phyloP scores from a whole-genome alignment of 30 jellyfish, hydroid and myxozoan species.

The Aurelia aurita complex sp. Pacific region DNA sequence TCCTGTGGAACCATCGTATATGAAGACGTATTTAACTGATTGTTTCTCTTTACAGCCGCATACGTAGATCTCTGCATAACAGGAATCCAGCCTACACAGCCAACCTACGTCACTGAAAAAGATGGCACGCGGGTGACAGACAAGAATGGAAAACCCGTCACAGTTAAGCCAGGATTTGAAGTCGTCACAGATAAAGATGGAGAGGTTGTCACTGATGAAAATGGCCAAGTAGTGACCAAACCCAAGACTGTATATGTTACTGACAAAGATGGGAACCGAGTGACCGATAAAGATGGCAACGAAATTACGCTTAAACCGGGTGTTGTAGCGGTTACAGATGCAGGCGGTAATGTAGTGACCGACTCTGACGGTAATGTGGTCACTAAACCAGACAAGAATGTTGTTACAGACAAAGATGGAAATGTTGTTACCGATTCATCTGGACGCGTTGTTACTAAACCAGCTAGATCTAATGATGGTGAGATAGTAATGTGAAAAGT shows the following conservation, averaged over 20 bases:
- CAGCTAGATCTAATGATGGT: constrained; percentile 13
- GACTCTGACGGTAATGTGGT: constrained; percentile 42
- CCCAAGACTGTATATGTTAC: constrained; percentile 14
- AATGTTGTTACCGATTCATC: constrained; percentile 37
- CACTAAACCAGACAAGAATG: constrained; percentile 5
- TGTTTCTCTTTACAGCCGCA: constrained; percentile 10
- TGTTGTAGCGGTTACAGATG: constrained; percentile 11
- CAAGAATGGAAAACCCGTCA: not conserved
- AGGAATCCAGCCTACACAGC: constrained; percentile 3
- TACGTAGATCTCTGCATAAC: constrained; percentile 14
- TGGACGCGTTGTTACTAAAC: constrained; percentile 29
- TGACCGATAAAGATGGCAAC: constrained; percentile 38
- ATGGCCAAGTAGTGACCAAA: constrained; percentile 16
- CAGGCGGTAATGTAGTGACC: constrained; percentile 28
- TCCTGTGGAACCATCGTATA: not conserved
- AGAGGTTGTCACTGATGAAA: not conserved
- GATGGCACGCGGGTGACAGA: not conserved
- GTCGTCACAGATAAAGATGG: constrained; percentile 8
- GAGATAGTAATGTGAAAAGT: not conserved
- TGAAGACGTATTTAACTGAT: not conserved
- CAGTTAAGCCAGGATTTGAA: constrained; percentile 1
- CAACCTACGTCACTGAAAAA: constrained; percentile 2
- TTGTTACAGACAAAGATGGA: constrained; percentile 40
- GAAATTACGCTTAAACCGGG: constrained; percentile 12
- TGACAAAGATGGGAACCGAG: constrained; percentile 8